Evolutionary conservation across 2,888 invertebrate genomes (phyloP), one percentile per base, ranked within the genome.

Genomic region (Leistus spinibarbis): DNA sequence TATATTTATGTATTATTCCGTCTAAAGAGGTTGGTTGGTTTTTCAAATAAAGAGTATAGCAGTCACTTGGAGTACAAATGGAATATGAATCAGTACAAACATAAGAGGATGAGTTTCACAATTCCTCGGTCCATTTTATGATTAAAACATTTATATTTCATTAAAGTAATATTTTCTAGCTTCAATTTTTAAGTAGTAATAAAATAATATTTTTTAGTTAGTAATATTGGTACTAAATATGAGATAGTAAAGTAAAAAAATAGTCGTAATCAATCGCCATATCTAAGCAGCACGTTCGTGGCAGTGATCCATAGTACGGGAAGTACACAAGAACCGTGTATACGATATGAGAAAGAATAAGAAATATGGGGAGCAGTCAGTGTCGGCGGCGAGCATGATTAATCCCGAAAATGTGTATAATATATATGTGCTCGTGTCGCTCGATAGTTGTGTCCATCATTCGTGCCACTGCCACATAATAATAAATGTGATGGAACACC

Each of bases 401-500:
- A 75, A 75, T 75, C 69, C 56, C 54, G 54, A 69, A 69, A 75
- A 75, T 75, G 75, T 75, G 68, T 75, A 75, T 75, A 75, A 75
- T 75, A 75, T 75, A 75, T 75, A 69, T 75, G 69, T 69, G 75
- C 64, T 69, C 63, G 63, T 54, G 75, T 67, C 67, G 73, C 73
- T 73, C 83, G 83, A 83, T 84, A 83, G 83, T 84, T 83, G 83
- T 84, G 84, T 84, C 84, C 82, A 83, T 85, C 84, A 84, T 82
- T 82, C 82, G 81, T 81, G 81, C 23, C 27, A 72, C 66, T 64
- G 69, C n/a, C 19, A 53, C 64, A 54, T 24, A 79, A 80, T 83
- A 82, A 83, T 83, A 82, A 83, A 83, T 82, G 82, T 80, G 81
- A 78, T 79, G 80, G 81, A 81, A 81, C 81, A 81, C 79, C 81